A percentile compares a stretch with the other conserved stretches of the same genome.
phyloP scores from a whole-genome alignment of 2,113 vertebrate species.

The Ibidorhyncha struthersii region DNA sequence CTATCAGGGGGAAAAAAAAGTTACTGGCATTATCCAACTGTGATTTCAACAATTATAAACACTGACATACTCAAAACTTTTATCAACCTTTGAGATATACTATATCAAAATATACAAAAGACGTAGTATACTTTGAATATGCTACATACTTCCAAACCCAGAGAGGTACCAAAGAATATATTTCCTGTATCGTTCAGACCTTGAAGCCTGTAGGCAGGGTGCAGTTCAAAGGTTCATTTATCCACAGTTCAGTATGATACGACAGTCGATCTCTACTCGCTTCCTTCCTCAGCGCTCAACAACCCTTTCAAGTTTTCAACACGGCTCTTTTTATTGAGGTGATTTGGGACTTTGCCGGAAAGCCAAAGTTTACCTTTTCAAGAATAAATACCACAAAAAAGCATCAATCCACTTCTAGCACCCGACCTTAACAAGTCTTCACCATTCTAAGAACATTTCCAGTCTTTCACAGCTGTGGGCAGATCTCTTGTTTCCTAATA shows the following conservation, averaged over 20 bases:
- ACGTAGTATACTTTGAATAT: too few relatives aligned
- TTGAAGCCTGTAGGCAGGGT: not conserved
- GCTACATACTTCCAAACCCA: not conserved
- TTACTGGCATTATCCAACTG: not conserved
- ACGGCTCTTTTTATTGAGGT: not conserved
- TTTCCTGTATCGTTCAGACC: not conserved
- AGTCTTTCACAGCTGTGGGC: not conserved
- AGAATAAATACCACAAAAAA: not conserved
- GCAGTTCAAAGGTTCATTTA: constrained; percentile 2
- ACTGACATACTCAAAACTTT: not conserved
- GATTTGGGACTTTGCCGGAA: not conserved
- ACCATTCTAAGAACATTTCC: not conserved
- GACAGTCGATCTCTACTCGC: not conserved
- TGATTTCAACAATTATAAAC: not conserved
- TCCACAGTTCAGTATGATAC: not conserved
- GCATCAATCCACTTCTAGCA: not conserved
- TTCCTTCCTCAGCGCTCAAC: not conserved
- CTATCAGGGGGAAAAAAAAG: rapidly evolving
- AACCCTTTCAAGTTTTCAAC: not conserved
- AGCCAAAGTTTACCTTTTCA: not conserved
- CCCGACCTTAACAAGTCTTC: not conserved
- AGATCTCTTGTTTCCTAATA: not conserved
- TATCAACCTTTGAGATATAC: not conserved
- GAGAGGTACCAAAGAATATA: not conserved
- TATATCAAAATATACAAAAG: not conserved